Evolutionary conservation across 1,140 invertebrate genomes (phyloP).

Genomic region (Bradysia coprophila): DNA sequence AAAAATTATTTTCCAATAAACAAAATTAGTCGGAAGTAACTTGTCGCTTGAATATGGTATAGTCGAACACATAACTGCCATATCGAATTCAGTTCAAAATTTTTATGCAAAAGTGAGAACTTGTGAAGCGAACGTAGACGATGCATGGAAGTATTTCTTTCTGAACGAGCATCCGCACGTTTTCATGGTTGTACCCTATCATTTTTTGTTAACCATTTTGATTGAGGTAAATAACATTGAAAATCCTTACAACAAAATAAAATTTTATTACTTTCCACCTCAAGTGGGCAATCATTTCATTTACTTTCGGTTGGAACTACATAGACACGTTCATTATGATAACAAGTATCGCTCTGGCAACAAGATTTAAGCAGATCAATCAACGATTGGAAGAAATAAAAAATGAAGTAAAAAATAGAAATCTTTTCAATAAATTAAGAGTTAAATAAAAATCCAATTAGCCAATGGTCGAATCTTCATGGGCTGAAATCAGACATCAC

Average conservation of each 20-base stretch:
- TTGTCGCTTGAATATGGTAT: too few species aligned
- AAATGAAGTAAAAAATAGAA: too few species aligned
- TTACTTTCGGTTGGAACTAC: background rate
- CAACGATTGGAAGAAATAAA: background rate
- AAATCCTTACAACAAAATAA: background rate
- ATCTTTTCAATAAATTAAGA: too few species aligned
- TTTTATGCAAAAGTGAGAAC: background rate
- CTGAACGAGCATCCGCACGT: background rate
- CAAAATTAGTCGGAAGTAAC: too few species aligned
- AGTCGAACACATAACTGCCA: background rate
- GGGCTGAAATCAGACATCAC: background rate
- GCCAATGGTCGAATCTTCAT: background rate
- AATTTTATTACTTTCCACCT: too few species aligned
- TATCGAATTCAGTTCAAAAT: background rate
- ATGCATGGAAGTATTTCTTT: background rate
- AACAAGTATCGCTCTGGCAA: background rate
- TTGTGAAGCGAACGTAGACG: background rate
- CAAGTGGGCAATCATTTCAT: background rate
- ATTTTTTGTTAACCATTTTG: background rate
- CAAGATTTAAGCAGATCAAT: background rate
- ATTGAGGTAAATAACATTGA: background rate
- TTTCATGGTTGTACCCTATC: background rate
- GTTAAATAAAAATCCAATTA: too few species aligned
- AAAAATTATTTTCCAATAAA: too few species aligned
- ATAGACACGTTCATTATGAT: background rate